Conservation (phyloP, 2,888 invertebrate species). For the Actias luna region DNA sequence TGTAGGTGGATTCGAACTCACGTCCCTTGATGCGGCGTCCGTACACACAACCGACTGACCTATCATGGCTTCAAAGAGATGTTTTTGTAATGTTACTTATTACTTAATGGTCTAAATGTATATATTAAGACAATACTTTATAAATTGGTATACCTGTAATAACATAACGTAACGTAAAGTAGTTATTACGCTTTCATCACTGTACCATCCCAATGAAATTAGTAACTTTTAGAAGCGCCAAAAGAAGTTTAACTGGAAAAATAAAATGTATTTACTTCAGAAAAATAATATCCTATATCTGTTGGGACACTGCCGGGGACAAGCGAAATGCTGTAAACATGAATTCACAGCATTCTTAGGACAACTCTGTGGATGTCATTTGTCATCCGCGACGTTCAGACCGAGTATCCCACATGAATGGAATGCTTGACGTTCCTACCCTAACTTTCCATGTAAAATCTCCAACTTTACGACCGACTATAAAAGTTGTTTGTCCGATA, state of each 20-base stretch:
- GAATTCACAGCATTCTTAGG: conserved; percentile 38
- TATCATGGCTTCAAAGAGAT: no score
- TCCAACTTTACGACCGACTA: conserved; percentile 3
- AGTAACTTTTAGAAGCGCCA: conserved; percentile 10
- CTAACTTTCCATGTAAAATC: conserved; percentile 7
- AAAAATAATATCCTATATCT: conserved; percentile 10
- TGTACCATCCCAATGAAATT: neutral
- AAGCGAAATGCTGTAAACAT: conserved; percentile 36
- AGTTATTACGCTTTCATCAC: neutral
- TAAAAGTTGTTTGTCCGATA: conserved; percentile 5
- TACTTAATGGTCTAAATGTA: neutral
- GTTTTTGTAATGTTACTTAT: no score
- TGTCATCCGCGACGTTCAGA: conserved; percentile 35
- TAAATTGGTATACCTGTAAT: neutral
- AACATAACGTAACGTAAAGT: neutral
- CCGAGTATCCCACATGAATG: conserved; percentile 6
- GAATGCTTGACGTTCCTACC: conserved; percentile 4
- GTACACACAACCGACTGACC: no score
- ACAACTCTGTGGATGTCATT: conserved; percentile 33
- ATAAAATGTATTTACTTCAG: neutral
- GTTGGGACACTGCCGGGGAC: conserved; percentile 10
- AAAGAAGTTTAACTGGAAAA: conserved; percentile 6
- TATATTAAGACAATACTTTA: neutral
- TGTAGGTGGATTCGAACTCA: no score
- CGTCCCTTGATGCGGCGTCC: no score